Conservation (phyloP, 2,888 invertebrate genomes). For the Cantharis flavilabris region DNA sequence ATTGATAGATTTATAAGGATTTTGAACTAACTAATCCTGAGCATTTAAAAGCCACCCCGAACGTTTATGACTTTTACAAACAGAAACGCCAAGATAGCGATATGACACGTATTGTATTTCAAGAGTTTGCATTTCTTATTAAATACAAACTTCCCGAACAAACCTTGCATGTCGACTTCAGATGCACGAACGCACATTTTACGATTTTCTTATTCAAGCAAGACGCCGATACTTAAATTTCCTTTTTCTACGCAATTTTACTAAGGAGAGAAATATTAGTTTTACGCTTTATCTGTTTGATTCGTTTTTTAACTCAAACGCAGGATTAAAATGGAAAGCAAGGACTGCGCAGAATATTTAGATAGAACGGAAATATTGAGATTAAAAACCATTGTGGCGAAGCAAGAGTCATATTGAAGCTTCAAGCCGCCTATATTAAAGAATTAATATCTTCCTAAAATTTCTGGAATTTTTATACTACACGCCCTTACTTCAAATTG, state of each 20-base stretch:
- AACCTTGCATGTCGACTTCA: constrained; percentile 22
- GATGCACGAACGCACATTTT: constrained; percentile 30
- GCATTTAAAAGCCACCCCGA: constrained; percentile 4
- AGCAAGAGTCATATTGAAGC: constrained; percentile 21
- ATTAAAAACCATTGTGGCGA: constrained; percentile 30
- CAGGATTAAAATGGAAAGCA: constrained; percentile 28
- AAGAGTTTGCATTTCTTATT: constrained; percentile 38
- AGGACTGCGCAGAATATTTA: constrained; percentile 27
- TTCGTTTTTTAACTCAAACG: constrained; percentile 19
- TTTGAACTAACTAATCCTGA: neutral
- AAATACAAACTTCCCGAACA: constrained; percentile 32
- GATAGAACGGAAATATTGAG: constrained; percentile 31
- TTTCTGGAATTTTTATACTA: constrained; percentile 22
- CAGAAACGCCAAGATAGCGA: constrained; percentile 24
- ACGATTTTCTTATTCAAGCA: constrained; percentile 19
- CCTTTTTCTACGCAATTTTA: neutral
- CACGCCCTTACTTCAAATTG: neutral
- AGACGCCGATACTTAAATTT: neutral
- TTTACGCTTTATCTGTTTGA: constrained; percentile 3
- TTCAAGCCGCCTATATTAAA: constrained; percentile 21
- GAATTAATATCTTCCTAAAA: constrained; percentile 26
- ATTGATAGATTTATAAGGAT: neutral
- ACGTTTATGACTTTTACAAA: constrained; percentile 22
- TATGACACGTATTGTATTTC: constrained; percentile 33
- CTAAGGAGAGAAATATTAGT: neutral